A percentile compares a stretch with the other conserved stretches of the same genome.
phyloP scores from a whole-genome alignment of 92 coral and sea anemone genomes.

The Heteractis magnifica region DNA sequence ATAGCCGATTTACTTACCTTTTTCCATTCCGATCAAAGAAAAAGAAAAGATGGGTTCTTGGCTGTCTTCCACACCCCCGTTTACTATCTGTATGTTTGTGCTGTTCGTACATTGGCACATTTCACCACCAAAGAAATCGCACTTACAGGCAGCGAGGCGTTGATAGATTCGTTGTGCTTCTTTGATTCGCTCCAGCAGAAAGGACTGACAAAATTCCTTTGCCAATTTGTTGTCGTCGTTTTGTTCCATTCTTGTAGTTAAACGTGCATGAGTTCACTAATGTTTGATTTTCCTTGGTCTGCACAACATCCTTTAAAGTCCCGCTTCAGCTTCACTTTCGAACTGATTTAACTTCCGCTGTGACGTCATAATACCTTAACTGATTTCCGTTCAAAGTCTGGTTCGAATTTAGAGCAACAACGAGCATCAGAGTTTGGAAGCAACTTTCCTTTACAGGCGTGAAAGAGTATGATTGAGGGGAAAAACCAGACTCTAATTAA shows the following conservation, averaged over 20 bases:
- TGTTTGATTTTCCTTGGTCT: too few relatives aligned
- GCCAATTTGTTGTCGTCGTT: background rate
- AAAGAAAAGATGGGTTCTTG: background rate
- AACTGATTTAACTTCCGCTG: background rate
- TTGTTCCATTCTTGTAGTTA: background rate
- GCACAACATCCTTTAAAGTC: background rate
- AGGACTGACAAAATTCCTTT: slow-evolving; percentile 14
- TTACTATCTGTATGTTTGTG: background rate
- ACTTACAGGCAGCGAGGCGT: slow-evolving; percentile 31
- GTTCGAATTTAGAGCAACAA: too few relatives aligned
- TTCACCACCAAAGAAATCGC: slow-evolving; percentile 40
- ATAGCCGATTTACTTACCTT: background rate
- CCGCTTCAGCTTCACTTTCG: slow-evolving; percentile 12
- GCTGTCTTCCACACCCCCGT: background rate
- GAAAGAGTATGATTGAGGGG: too few relatives aligned
- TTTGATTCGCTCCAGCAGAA: slow-evolving; percentile 12
- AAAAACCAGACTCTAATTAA: too few relatives aligned
- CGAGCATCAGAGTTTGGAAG: too few relatives aligned
- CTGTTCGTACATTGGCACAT: slow-evolving; percentile 14
- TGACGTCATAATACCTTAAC: background rate
- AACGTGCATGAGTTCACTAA: background rate
- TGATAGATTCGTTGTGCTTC: slow-evolving; percentile 28
- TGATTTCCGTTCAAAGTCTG: background rate
- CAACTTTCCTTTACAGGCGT: too few relatives aligned
- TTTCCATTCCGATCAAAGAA: background rate